Conservation (phyloP, 2,797 vertebrate species). For the Rhincodon typus region DNA sequence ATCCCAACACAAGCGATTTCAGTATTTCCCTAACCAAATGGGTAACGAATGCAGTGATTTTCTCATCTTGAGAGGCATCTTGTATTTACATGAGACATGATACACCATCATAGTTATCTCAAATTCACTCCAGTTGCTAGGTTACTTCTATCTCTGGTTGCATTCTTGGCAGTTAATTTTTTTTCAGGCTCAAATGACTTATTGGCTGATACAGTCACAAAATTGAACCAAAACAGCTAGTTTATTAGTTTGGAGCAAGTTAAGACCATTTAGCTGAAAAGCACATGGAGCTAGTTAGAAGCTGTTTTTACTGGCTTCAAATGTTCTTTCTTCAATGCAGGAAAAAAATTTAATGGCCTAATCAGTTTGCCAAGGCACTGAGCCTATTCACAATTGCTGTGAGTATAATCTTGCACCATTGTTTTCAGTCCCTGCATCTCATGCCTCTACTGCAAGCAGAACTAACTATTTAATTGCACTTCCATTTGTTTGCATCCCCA, state of each 20-base stretch:
- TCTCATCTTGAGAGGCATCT: neutral
- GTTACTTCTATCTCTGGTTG: neutral
- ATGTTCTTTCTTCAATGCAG: neutral
- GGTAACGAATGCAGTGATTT: neutral
- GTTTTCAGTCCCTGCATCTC: neutral
- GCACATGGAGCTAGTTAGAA: neutral
- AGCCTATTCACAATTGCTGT: neutral
- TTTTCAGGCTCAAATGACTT: neutral
- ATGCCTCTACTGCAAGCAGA: neutral
- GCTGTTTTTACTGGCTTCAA: constrained; percentile 5
- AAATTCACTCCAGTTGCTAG: neutral
- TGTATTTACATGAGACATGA: neutral
- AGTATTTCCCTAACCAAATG: neutral
- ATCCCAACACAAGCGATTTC: neutral
- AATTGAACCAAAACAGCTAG: constrained; percentile 20
- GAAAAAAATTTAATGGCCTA: neutral
- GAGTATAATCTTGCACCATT: neutral
- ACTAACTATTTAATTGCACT: neutral
- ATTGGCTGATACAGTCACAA: constrained; percentile 23
- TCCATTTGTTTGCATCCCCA: neutral
- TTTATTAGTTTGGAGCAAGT: constrained; percentile 21
- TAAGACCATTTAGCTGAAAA: constrained; percentile 16
- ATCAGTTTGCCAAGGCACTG: neutral
- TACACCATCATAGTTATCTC: neutral
- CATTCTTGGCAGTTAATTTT: neutral